A percentile compares a stretch with the other conserved stretches of the same genome.
These are phyloP conservation scores for Aeoliscus strigatus DNA, from an alignment of 2,797 vertebrate genomes.

Conservation along the genomic window DNA sequence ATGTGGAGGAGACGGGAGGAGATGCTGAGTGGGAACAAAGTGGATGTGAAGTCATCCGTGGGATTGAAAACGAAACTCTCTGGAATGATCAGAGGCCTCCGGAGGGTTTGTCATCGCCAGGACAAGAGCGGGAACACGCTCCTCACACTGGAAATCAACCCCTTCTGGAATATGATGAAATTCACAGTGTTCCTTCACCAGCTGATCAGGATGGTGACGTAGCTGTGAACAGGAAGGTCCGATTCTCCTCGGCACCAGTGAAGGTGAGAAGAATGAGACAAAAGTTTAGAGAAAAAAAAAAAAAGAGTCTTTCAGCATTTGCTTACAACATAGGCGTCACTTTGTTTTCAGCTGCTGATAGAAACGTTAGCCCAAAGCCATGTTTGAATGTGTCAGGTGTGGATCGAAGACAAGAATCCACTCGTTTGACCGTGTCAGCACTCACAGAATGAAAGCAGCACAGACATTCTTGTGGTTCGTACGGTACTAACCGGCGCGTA, in stretches of 20 bases:
- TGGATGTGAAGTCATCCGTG: conserved; percentile 54
- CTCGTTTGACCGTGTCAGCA: conserved; percentile 45
- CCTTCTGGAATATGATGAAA: conserved; percentile 72
- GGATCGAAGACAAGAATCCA: conserved; percentile 49
- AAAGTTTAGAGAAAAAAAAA: background rate
- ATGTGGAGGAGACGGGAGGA: background rate
- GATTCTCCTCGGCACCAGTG: conserved; percentile 84
- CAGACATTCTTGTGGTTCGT: conserved; percentile 26
- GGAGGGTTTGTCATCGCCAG: conserved; percentile 18
- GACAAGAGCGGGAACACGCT: conserved; percentile 17
- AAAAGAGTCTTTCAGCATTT: background rate
- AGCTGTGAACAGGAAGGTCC: conserved; percentile 69
- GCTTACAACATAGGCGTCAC: too few species aligned
- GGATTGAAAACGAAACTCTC: conserved; percentile 81
- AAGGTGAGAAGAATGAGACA: conserved; percentile 67
- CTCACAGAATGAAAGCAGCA: conserved; percentile 10
- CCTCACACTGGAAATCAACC: conserved; percentile 19
- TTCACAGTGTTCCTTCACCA: conserved; percentile 80
- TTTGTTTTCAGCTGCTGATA: conserved; percentile 11
- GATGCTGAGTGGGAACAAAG: conserved; percentile 17
- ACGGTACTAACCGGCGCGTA: conserved; percentile 4
- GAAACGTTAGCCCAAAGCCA: conserved; percentile 33
- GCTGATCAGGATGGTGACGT: conserved; percentile 69
- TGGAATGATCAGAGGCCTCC: conserved; percentile 63
- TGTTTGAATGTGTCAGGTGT: conserved; percentile 32